Evolutionary conservation across 2,113 vertebrate species (phyloP).

Genomic region (Dascyllus trimaculatus): DNA sequence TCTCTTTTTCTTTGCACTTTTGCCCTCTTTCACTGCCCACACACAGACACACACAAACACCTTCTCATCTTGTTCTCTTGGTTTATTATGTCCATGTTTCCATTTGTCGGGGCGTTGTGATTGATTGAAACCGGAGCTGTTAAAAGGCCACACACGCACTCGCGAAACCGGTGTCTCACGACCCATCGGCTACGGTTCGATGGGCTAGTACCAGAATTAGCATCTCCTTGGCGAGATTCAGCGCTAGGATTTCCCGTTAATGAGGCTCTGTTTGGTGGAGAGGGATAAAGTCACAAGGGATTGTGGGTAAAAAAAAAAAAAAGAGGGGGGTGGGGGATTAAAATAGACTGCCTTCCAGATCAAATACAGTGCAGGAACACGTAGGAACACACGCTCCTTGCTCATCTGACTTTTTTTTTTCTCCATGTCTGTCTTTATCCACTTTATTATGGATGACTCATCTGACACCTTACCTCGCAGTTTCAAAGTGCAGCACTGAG

Average conservation of each 20-base stretch:
- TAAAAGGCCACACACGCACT: conserved; percentile 72
- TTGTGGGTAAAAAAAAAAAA: conserved; percentile 38
- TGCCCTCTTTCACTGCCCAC: conserved; percentile 9
- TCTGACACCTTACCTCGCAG: conserved; percentile 41
- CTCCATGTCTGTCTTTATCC: conserved; percentile 44
- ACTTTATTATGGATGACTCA: conserved; percentile 45
- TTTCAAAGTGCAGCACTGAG: conserved; percentile 44
- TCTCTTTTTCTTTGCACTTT: conserved; percentile 18
- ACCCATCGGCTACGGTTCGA: conserved; percentile 66
- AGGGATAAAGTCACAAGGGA: conserved; percentile 69
- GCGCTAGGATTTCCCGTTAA: conserved; percentile 79
- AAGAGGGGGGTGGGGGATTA: neutral
- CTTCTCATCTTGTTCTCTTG: conserved; percentile 68
- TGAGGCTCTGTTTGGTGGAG: conserved; percentile 73
- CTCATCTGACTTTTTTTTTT: conserved; percentile 23
- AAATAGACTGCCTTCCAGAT: conserved; percentile 58
- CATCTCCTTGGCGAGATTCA: conserved; percentile 70
- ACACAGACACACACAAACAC: conserved; percentile 59
- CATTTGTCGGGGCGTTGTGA: conserved; percentile 68
- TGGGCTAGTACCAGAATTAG: conserved; percentile 78
- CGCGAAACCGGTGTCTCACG: conserved; percentile 51
- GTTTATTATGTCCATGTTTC: conserved; percentile 75
- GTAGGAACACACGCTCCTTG: conserved; percentile 19
- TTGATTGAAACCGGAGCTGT: conserved; percentile 78
- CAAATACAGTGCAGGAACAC: conserved; percentile 38